Base-by-base conservation (phyloP, 2,113 vertebrate genomes). In the Empidonax traillii region DNA sequence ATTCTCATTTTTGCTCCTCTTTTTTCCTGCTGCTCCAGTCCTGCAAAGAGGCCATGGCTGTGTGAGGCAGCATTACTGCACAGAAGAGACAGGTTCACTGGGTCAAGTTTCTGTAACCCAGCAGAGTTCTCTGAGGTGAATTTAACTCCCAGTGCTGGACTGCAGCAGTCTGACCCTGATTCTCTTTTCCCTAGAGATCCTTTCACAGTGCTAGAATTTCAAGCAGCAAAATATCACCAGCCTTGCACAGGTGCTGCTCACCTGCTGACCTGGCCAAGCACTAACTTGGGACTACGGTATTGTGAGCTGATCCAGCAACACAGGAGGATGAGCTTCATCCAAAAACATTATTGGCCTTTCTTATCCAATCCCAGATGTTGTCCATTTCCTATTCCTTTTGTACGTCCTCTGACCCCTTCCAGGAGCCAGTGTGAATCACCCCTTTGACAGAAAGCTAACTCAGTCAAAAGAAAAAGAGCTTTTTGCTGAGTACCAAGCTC, bases 261-360 rank as follows among this genome's bases (percentile, higher is more conserved):
- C 24, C 20, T 39, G 39, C 53, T 61, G 23, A 61, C 27, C 59
- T 56, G 44, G 19, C 5, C 55, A n/a, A 73, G 63, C 30, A 9
- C 67, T 43, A 24, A 9, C 2, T 6, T 33, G 22, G 69, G 15
- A 19, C 33, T 13, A 49, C 81, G 30, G 20, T 24, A 31, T 0
- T 0, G 11, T 21, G 33, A 78, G 25, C 25, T 61, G 33, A 43
- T 41, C 44, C 12, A 59, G 49, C 10, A 69, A 1, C 0, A 0
- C 3, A 3, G 20, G 8, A 86, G 41, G 41, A 74, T 4, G 6
- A 80, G 28, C 6, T 58, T 53, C 31, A 49, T 13, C 11, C 41
- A 44, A 2, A 63, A 56, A 21, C 0, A 0, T 43, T 41, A 8
- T 16, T 47, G 39, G 31, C 13, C 25, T 72, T 63, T 71, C 43